Base-by-base conservation (phyloP, 2,888 invertebrate genomes). In the Nomada fucata region DNA sequence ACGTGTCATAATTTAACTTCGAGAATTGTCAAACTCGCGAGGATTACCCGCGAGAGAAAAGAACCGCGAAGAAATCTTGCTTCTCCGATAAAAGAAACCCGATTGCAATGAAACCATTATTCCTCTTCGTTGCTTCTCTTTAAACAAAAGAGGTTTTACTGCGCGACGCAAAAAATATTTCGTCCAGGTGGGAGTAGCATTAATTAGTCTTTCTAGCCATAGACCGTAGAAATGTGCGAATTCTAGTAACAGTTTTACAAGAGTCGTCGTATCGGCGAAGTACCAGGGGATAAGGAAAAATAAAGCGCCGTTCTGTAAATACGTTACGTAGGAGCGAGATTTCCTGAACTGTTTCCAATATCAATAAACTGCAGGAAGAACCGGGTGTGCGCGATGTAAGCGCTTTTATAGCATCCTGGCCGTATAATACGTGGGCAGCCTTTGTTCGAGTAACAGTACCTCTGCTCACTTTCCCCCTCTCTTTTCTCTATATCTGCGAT, bases 391-490 rank as follows among this genome's bases (percentile, higher is more conserved):
- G 61, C 79, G 79, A 63, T 52, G 47, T 69, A 63, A 71, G 26
- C 76, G 77, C 86, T 78, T 86, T 86, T 85, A 85, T 80, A 86
- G 86, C 80, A 82, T 83, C 78, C 80, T 86, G 85, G 83, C 78
- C 74, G 72, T 82, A 84, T 47, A 47, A 47, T 86, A 86, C 82
- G 86, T 86, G 82, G 86, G 82, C 74, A 84, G 86, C 76, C 86
- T 84, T 86, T 86, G 86, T 86, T 82, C 86, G 86, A 79, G 79
- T 86, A 86, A 86, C 86, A 68, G 86, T 85, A 85, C 85, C 74
- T 80, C 60, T 74, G 70, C 81, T 77, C 82, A 36, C 76, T 83
- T 83, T 60, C 50, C 70, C 55, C 71, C 50, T 67, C 85, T 65
- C 70, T 42, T 36, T 57, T 36, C 68, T 26, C 23, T n/a, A 11